Evolutionary conservation across 2,888 invertebrate genomes (phyloP).

Genomic region (Sinodicranocentrus sp.): DNA sequence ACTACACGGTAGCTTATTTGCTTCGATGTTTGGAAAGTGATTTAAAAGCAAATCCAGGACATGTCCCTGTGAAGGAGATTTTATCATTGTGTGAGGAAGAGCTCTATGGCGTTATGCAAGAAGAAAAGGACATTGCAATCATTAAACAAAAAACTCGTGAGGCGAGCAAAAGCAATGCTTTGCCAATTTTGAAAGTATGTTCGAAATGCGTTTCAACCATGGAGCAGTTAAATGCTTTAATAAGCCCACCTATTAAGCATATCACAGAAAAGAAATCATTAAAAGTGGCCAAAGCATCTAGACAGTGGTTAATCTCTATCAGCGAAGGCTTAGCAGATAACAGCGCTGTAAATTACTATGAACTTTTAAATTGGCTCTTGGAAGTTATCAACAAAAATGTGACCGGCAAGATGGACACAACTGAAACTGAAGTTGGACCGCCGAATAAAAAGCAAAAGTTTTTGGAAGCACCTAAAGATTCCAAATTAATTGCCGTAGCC

Average conservation of each 20-base stretch:
- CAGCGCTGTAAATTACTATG: conserved; percentile 45
- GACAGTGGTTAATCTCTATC: conserved; percentile 67
- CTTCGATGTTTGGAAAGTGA: conserved; percentile 64
- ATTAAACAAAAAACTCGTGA: conserved; percentile 72
- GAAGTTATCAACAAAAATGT: not conserved
- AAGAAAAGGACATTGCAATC: conserved; percentile 71
- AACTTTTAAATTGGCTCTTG: conserved; percentile 66
- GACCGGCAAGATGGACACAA: not conserved
- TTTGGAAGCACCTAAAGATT: conserved; percentile 62
- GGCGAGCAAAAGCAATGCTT: conserved; percentile 70
- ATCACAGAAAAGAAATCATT: conserved; percentile 63
- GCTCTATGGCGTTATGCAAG: conserved; percentile 71
- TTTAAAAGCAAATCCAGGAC: conserved; percentile 52
- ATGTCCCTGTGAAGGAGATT: conserved; percentile 69
- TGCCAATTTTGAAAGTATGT: conserved; percentile 69
- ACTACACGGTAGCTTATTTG: conserved; percentile 68
- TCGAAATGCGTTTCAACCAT: conserved; percentile 57
- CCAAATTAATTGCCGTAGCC: conserved; percentile 47
- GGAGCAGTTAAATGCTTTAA: conserved; percentile 51
- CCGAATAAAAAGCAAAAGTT: conserved; percentile 61
- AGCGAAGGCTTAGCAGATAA: conserved; percentile 71
- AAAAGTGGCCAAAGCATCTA: conserved; percentile 68
- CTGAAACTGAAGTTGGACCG: not conserved
- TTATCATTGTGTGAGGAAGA: conserved; percentile 72
- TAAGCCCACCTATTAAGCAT: conserved; percentile 66